Base-by-base conservation (phyloP, 53 echinoderm and acorn worm genomes). In the Stichopus horrens region DNA sequence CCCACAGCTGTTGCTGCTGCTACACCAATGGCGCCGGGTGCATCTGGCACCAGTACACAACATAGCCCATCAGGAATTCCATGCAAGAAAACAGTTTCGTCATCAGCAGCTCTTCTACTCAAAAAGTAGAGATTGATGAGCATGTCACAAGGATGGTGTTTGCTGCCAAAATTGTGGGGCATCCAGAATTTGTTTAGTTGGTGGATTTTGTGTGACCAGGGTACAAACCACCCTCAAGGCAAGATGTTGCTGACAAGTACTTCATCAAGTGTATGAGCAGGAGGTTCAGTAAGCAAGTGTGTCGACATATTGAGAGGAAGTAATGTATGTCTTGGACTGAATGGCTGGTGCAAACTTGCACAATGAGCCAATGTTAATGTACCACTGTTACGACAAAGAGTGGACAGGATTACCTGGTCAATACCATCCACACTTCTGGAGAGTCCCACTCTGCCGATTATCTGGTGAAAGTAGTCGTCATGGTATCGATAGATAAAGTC, bases 281-380 rank as follows among this genome's bases (percentile, higher is more conserved):
- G 74, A 74, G n/a, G n/a, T n/a, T n/a, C n/a, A 74, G 74, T 74
- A 18, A 74, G 74, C 8, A 74, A 74, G 74, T 74, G 74, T 74
- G 7, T 16, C 6, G 74, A 74, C 18, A 74, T 74, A 7, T 74
- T 74, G 74, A 74, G 74, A 74, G 74, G 74, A 16, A 74, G 74
- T 16, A 74, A 7, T 74, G 74, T 74, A 18, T 74, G 74, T 22
- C 74, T 89, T 65, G 54, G 75, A 52, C 74, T 74, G 54, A 80
- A 89, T 89, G 89, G 89, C 53, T 89, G 89, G 89, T 89, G n/a
- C 89, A 9, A 89, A 89, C 71, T 79, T 89, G n/a, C 80, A 79
- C 89, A 79, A 80, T 37, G 71, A 89, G 51, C 86, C 86, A 7
- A 86, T 66, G 6, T 65, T 86, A n/a, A 7, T 86, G 80, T 89